phyloP scores from a whole-genome alignment of 2,113 vertebrate species.

The Micronisus gabar region DNA sequence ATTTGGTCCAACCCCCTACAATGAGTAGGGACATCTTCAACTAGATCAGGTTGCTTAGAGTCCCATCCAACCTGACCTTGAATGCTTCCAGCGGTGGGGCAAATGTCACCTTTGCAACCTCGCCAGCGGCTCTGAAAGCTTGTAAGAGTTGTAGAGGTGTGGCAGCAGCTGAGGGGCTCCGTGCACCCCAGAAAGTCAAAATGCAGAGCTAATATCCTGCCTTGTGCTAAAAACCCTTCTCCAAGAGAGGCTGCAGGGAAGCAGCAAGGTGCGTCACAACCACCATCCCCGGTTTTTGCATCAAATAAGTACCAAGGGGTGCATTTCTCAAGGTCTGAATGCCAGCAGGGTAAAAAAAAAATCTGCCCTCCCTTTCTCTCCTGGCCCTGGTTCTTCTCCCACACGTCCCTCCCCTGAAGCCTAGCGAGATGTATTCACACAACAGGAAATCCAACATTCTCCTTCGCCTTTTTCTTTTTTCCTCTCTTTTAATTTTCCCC shows the following conservation, averaged over 20 bases:
- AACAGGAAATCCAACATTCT: conserved; percentile 28
- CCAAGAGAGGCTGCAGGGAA: neutral
- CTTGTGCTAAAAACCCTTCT: neutral
- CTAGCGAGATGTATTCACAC: neutral
- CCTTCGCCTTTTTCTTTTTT: neutral
- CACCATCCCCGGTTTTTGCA: neutral
- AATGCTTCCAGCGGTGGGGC: no score
- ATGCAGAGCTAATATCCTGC: neutral
- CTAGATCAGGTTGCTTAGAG: no score
- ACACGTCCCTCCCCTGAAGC: neutral
- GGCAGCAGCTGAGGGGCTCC: neutral
- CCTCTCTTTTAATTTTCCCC: conserved; percentile 34
- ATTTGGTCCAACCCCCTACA: no score
- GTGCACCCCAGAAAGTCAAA: neutral
- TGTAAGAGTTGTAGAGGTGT: neutral
- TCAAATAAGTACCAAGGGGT: neutral
- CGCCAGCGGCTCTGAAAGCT: neutral
- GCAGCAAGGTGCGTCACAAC: neutral
- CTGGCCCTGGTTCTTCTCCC: neutral
- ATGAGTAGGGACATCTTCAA: no score
- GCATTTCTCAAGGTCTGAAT: neutral
- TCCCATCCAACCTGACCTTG: no score
- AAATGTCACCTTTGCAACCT: neutral
- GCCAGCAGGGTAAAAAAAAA: neutral
- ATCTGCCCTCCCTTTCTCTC: neutral